Base-by-base conservation (phyloP, 2,888 invertebrate species). In the Polyploca ridens region DNA sequence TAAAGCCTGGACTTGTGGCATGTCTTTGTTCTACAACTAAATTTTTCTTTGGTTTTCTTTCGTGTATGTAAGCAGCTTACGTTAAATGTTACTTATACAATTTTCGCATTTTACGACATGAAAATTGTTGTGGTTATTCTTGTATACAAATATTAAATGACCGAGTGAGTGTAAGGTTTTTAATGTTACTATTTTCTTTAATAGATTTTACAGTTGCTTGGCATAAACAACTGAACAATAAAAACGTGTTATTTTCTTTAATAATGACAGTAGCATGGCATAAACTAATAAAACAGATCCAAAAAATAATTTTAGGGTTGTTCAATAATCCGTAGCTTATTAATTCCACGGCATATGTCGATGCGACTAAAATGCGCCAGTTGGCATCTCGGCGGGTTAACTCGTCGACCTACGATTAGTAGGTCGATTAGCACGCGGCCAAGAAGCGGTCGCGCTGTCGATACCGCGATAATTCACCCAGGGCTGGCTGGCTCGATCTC, bases 1-100 rank as follows among this genome's bases (percentile, higher is more conserved):
- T 87, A 89, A 88, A 90, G 89, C 88, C 88, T 54, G 91, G 90
- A 90, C 90, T 89, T 87, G 85, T 80, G 88, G 90, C 88, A 90
- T 90, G 91, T 90, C 89, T 91, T 91, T 90, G 91, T 90, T 76
- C 81, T 74, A 75, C 71, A 74, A 80, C 82, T 82, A 82, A 77
- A 76, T 82, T 83, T 78, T 80, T 78, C 74, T 75, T 74, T 73
- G 73, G 79, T 77, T 77, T 77, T 76, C 74, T 73, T 66, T 69
- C 67, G 69, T 67, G 64, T 63, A 62, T 67, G 49, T 63, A 61
- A 57, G 59, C 62, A 63, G 64, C 64, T 64, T 62, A 64, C 41
- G 62, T 60, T 54, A 27, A n/a, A 44, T 11, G 58, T 61, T 62
- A 63, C 62, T 62, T 38, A 60, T 41, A 41, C 19, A 41, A 27